Percentiles rank a stretch among this genome's conserved stretches.
Evolutionary conservation across 2,113 vertebrate genomes (phyloP).

Genomic region (Saguinus imperator): DNA sequence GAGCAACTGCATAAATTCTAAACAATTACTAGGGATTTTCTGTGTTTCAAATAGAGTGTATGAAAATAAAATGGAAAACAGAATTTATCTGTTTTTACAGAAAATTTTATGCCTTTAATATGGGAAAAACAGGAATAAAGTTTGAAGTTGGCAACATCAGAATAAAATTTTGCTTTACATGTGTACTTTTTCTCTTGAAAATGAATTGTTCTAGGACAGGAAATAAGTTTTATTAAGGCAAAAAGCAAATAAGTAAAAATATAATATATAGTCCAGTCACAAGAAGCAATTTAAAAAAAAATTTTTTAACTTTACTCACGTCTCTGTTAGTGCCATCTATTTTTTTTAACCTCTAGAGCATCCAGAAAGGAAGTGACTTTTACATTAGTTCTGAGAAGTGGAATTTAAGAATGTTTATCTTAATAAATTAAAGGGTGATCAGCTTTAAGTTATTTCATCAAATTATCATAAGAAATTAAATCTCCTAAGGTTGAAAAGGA

Average conservation of each 20-base stretch:
- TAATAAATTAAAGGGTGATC: neutral
- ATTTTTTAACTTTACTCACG: too few species aligned
- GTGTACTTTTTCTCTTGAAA: neutral
- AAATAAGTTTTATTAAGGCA: neutral
- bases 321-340: too few species aligned
- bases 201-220: neutral
- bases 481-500: neutral
- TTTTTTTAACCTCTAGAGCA: too few species aligned
- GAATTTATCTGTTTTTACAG: constrained; percentile 6
- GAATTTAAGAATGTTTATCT: constrained; percentile 13
- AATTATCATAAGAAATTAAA: constrained; percentile 23
- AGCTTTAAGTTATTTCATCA: neutral
- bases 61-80: constrained; percentile 48
- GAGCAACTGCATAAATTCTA: neutral
- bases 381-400: neutral
- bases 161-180: neutral
- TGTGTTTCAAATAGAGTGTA: neutral
- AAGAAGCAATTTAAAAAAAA: neutral
- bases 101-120: neutral
- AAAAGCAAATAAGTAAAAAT: constrained; percentile 19
- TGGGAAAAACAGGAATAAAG: constrained; percentile 15
- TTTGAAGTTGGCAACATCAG: neutral
- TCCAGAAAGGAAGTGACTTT: neutral
- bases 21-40: neutral
- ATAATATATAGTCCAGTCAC: neutral